These are phyloP conservation scores for Sipunculus nudus DNA, from an alignment of 2,888 invertebrate genomes.

Conservation along the genomic window DNA sequence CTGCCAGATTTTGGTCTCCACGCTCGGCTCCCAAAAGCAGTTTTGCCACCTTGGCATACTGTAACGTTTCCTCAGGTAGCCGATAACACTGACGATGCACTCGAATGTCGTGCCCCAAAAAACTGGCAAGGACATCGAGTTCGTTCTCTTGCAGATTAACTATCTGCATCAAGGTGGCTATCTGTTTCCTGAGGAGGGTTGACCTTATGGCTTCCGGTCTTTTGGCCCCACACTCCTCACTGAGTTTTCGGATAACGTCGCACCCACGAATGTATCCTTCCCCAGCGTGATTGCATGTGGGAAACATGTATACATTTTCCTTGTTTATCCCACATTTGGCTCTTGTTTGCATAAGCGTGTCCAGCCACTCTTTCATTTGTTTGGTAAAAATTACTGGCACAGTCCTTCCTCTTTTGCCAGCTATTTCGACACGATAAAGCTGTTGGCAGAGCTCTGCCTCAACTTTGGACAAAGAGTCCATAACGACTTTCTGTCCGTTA, in stretches of 20 bases:
- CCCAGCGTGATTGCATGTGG: neutral
- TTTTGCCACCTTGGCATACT: slow-evolving; percentile 30
- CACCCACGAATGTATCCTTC: slow-evolving; percentile 20
- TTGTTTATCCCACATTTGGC: neutral
- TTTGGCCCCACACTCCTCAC: slow-evolving; percentile 7
- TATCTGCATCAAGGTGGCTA: slow-evolving; percentile 35
- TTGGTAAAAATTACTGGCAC: slow-evolving; percentile 14
- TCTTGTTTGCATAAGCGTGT: neutral
- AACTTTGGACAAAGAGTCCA: slow-evolving; percentile 4
- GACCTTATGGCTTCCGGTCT: slow-evolving; percentile 26
- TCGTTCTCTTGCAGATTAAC: slow-evolving; percentile 27
- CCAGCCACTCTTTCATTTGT: slow-evolving; percentile 5
- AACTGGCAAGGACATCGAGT: slow-evolving; percentile 32
- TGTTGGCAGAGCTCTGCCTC: slow-evolving; percentile 13
- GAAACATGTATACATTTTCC: slow-evolving; percentile 14
- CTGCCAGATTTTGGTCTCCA: neutral
- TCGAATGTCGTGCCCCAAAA: slow-evolving; percentile 31
- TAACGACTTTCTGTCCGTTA: slow-evolving; percentile 4
- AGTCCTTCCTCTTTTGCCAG: slow-evolving; percentile 12
- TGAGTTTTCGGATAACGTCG: slow-evolving; percentile 23
- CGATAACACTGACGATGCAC: slow-evolving; percentile 31
- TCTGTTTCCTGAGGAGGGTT: slow-evolving; percentile 31
- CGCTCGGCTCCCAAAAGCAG: slow-evolving; percentile 9
- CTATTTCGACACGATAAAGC: slow-evolving; percentile 12
- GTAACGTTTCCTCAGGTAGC: slow-evolving; percentile 24